Conservation (phyloP, 1,140 invertebrate species). For the Anthonomus grandis region DNA sequence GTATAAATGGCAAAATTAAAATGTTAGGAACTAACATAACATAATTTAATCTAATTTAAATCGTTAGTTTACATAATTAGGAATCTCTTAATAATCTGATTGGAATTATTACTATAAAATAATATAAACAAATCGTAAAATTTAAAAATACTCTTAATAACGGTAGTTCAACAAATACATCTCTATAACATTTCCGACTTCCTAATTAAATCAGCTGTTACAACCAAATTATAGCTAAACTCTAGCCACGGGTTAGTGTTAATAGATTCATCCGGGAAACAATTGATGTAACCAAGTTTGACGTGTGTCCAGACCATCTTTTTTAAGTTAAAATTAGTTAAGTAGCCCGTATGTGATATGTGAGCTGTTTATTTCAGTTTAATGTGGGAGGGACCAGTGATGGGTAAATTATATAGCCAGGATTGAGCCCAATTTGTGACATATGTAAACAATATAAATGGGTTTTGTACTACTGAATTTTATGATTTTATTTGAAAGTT, state of each 20-base stretch:
- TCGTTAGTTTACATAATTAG: too few relatives aligned
- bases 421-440: background rate
- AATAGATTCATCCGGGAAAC: constrained; percentile 7
- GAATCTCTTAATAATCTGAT: too few relatives aligned
- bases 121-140: too few relatives aligned
- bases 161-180: too few relatives aligned
- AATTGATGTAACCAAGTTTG: constrained; percentile 3
- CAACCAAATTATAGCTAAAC: background rate
- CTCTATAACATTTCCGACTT: background rate
- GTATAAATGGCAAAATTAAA: too few relatives aligned
- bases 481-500: too few relatives aligned
- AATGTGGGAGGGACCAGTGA: background rate
- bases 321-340: constrained; percentile 2
- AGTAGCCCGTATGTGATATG: background rate
- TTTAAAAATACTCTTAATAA: too few relatives aligned
- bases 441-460: constrained; percentile 2
- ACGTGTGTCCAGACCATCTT: constrained; percentile 9
- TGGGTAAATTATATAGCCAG: background rate
- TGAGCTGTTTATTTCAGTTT: background rate
- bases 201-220: constrained; percentile 3
- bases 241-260: background rate
- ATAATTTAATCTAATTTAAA: too few relatives aligned
- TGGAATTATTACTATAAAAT: too few relatives aligned
- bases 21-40: too few relatives aligned
- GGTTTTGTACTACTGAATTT: too few relatives aligned